Evolutionary conservation across 2,113 vertebrate genomes (phyloP).

Genomic region (Eulemur rufifrons): DNA sequence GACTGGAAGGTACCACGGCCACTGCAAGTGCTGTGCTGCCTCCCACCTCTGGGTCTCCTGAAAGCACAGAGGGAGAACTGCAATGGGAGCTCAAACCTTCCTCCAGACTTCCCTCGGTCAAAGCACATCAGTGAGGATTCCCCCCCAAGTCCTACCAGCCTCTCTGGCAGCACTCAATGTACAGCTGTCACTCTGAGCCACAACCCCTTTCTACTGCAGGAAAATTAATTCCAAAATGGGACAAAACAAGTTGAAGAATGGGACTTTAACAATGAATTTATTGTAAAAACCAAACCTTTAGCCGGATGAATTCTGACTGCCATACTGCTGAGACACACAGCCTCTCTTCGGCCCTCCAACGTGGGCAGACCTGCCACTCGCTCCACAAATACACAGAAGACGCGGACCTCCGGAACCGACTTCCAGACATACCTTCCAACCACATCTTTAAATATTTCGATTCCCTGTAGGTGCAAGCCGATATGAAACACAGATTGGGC

Average conservation of each 20-base stretch:
- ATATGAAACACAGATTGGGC: not conserved
- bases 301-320: not conserved
- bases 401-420: not conserved
- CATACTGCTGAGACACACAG: not conserved
- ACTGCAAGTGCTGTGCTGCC: not conserved
- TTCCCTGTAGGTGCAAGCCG: not conserved
- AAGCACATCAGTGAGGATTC: not conserved
- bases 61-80: not conserved
- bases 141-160: not conserved
- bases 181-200: not conserved
- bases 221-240: conserved; percentile 39
- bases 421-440: not conserved
- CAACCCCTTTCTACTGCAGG: not conserved
- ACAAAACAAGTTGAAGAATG: conserved; percentile 40
- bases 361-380: not conserved
- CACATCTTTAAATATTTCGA: not conserved
- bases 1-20: too few species aligned
- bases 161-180: not conserved
- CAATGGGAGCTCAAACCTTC: not conserved
- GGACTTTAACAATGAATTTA: conserved; percentile 8
- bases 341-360: not conserved
- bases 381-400: not conserved
- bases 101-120: not conserved
- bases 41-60: not conserved
- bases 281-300: not conserved